Base-by-base conservation (phyloP, 2,888 invertebrate genomes). In the Rosalia funebris region DNA sequence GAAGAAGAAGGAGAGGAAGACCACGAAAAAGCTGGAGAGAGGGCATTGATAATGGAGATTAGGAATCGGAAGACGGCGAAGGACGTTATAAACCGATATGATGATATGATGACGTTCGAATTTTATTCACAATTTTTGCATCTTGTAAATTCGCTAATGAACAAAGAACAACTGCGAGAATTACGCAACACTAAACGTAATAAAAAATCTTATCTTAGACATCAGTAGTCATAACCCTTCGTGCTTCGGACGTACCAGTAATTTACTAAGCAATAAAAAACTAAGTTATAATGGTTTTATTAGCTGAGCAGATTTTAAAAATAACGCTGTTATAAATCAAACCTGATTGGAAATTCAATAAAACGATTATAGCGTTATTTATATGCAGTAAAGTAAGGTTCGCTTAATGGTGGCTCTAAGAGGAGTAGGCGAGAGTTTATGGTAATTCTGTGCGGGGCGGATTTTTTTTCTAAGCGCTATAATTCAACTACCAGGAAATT, bases 261-360 rank as follows among this genome's bases (percentile, higher is more conserved):
- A n/a, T n/a, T n/a, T n/a, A n/a, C n/a, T n/a, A n/a, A n/a, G n/a
- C n/a, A n/a, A n/a, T n/a, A 25, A 25, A 25, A 3, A 25, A 7
- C 7, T 25, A 3, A 25, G 7, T 25, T 3, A 7, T 25, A 25
- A 25, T 25, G 25, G 25, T 25, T 25, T 25, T 25, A 25, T 25
- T 25, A 7, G 4, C 25, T 25, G 25, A 25, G 25, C 41, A 41
- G 41, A 17, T 17, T 17, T 15, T 7, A 41, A 41, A 41, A 41
- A 41, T 41, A 41, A 17, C 15, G 17, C n/a, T 11, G 41, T 17
- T 17, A 41, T 41, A 41, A 41, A 41, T 41, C 41, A 41, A 16
- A 41, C 10, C 17, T 17, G 41, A 41, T 41, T 41, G 41, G 17
- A 41, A 41, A 41, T 41, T 41, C 17, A 41, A 41, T 41, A 41